Conservation (phyloP, 2,113 vertebrate species). For the Actinemys pallida region DNA sequence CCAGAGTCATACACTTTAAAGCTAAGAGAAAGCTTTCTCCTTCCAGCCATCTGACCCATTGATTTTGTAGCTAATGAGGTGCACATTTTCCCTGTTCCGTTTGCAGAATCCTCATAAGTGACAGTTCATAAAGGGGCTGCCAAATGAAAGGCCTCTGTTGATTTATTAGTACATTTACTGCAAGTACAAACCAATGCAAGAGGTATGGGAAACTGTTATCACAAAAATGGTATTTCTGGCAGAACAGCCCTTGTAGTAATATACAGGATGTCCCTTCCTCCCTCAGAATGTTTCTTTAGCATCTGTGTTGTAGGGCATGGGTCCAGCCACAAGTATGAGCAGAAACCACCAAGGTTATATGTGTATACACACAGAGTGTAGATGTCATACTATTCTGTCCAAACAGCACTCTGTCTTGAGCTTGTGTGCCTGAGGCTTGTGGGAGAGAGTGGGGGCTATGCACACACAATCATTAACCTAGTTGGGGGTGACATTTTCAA, state of each 20-base stretch:
- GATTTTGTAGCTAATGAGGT: accelerated
- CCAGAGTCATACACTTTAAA: background rate
- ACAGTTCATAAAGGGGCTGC: background rate
- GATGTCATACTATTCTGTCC: accelerated
- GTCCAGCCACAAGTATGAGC: background rate
- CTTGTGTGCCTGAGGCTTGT: background rate
- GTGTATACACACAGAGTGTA: background rate
- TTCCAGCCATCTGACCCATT: background rate
- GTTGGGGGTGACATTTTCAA: background rate
- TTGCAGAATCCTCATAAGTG: background rate
- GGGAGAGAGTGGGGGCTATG: background rate
- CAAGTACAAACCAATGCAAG: background rate
- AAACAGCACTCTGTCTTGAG: background rate
- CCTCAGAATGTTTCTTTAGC: background rate
- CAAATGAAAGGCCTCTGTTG: background rate
- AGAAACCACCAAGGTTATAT: background rate
- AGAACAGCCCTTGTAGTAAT: background rate
- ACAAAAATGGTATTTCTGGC: accelerated
- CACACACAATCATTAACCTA: background rate
- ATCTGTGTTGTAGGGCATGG: accelerated
- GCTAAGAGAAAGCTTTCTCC: accelerated
- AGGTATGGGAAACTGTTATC: background rate
- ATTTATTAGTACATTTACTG: background rate
- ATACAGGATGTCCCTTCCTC: background rate
- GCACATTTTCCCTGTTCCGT: background rate